phyloP scores from a whole-genome alignment of 2,888 invertebrate species.

The Ormyrus thymus region DNA sequence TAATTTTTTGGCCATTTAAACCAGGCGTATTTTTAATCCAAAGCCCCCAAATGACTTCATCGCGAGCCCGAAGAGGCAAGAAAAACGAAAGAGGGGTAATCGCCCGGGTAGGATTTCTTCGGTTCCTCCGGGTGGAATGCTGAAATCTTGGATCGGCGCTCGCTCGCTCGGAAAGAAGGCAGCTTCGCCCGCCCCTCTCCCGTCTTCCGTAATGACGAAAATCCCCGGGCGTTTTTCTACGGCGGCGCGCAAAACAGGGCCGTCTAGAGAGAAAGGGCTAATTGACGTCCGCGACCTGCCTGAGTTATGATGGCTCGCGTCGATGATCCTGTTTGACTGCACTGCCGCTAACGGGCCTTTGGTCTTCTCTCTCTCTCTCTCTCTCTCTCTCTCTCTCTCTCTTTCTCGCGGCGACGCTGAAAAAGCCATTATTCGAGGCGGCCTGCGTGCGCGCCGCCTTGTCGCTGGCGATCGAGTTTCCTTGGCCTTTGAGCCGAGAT shows the following conservation, averaged over 20 bases:
- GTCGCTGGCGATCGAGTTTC: conserved; percentile 22
- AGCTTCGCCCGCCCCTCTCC: no score
- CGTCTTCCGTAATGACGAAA: conserved; percentile 29
- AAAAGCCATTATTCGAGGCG: conserved; percentile 48
- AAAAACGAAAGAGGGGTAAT: not conserved
- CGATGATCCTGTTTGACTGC: conserved; percentile 51
- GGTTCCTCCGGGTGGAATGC: conserved; percentile 1
- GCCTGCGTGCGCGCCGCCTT: not conserved
- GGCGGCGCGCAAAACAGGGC: not conserved
- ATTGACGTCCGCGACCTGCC: conserved; percentile 49
- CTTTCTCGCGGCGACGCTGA: conserved; percentile 38
- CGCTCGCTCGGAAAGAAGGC: not conserved
- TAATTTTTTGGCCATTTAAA: conserved; percentile 3
- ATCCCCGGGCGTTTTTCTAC: conserved; percentile 2
- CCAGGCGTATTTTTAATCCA: not conserved
- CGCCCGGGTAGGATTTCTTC: not conserved
- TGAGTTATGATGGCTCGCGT: conserved; percentile 55
- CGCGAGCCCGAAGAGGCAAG: not conserved
- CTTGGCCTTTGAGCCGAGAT: conserved; percentile 38
- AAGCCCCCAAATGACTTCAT: conserved; percentile 26
- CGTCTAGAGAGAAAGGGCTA: conserved; percentile 28
- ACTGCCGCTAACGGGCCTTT: conserved; percentile 32
- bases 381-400: conserved; percentile 4
- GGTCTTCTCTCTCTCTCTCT: not conserved
- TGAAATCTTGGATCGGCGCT: not conserved